These are phyloP conservation scores for Scomberomorus guttatus DNA, from an alignment of 2,797 vertebrate genomes.

Conservation along the genomic window DNA sequence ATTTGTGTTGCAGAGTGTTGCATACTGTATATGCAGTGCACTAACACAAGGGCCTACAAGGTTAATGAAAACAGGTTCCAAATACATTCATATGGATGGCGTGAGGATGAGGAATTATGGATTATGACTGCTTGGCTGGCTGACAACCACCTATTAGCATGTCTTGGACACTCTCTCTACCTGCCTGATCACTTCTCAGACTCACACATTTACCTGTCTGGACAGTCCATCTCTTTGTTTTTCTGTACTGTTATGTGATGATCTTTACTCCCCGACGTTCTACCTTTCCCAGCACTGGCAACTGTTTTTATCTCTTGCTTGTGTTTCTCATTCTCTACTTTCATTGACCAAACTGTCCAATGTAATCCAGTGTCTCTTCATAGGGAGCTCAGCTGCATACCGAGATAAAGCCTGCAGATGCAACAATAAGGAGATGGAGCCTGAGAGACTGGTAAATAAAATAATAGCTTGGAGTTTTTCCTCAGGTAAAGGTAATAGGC, in stretches of 20 bases:
- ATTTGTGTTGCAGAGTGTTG: slow-evolving; percentile 54
- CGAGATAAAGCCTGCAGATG: slow-evolving; percentile 52
- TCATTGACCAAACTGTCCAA: slow-evolving; percentile 56
- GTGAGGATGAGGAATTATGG: slow-evolving; percentile 62
- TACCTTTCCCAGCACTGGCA: slow-evolving; percentile 4
- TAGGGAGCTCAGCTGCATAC: slow-evolving; percentile 48
- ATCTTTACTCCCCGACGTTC: background rate
- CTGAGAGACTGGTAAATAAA: slow-evolving; percentile 55
- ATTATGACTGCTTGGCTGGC: slow-evolving; percentile 72
- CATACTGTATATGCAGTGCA: slow-evolving; percentile 52
- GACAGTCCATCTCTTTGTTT: slow-evolving; percentile 4
- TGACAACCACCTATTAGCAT: slow-evolving; percentile 67
- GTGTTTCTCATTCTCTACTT: slow-evolving; percentile 52
- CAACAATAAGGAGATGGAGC: slow-evolving; percentile 23
- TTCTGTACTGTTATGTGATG: slow-evolving; percentile 5
- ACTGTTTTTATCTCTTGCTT: slow-evolving; percentile 20
- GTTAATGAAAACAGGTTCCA: slow-evolving; percentile 73
- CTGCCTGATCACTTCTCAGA: slow-evolving; percentile 36
- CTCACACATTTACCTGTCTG: background rate
- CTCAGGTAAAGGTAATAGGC: slow-evolving; percentile 21
- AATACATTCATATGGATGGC: slow-evolving; percentile 58
- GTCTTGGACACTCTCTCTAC: slow-evolving; percentile 42
- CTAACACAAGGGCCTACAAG: slow-evolving; percentile 60
- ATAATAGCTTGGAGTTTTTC: slow-evolving; percentile 36
- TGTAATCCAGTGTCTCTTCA: slow-evolving; percentile 48